Evolutionary conservation across 2,888 invertebrate genomes (phyloP), one percentile per base, ranked within the genome.

Genomic region (Hydroisotoma schaefferi): DNA sequence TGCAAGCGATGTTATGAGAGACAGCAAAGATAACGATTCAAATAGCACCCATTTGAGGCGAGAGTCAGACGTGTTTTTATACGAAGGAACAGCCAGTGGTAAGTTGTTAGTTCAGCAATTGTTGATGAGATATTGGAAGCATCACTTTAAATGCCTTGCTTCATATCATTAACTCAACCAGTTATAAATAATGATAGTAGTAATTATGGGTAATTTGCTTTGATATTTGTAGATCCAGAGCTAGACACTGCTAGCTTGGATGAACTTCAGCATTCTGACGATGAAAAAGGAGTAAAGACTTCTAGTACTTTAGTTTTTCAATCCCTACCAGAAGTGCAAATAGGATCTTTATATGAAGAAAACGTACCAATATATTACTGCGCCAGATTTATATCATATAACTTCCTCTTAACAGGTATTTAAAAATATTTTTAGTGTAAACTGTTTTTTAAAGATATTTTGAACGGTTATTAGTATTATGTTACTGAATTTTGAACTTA

Each of bases 311-410:
- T 69, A 4, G 65, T 73, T 18, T 73, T 76, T 2, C 74, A 62
- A 15, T 57, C 63, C 72, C 77, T 77, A 67, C 77, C 82, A 73
- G 79, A 84, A 76, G 77, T 85, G 33, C 82, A 85, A 70, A 83
- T 88, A 55, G 90, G 90, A 0, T 78, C 81, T 23, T 80, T 84
- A 25, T 77, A 80, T 3, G 88, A 89, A 64, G 79, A 80, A 10
- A 84, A 84, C 65, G 77, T 85, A 0, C 83, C 87, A 0, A 75
- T 91, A 5, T 80, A 85, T 53, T 89, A 86, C 76, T 88, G 88
- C 70, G 82, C 85, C 6, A 81, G 91, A 67, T 80, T 88, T 59
- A 77, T 93, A 3, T 82, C 83, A 18, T 85, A 86, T 10, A 83
- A 84, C 58, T 92, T 90, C 76, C 78, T 93, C 25, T 76, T 92